Evolutionary conservation across 2,797 vertebrate genomes (phyloP), one percentile per base, ranked within the genome.

Genomic region (Sebastes melanostomus): DNA sequence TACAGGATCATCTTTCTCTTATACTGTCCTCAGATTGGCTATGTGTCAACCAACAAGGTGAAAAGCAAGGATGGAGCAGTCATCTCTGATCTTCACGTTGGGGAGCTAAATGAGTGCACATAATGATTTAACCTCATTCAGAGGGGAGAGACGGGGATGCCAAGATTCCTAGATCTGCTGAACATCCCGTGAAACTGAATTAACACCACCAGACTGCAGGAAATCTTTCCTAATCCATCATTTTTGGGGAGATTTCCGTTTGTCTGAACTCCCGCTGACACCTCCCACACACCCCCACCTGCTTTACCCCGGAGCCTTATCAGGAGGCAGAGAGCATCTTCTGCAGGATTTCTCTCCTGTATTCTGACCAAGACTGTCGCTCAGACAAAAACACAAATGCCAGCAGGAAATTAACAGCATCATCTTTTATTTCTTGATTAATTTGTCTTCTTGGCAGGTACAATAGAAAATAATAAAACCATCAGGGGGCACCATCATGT

Each of bases 371-470:
- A 27, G 75, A 67, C 69, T 71, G 73, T 65, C 20, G 8, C 71
- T 81, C 50, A 83, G 63, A 91, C 74, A 89, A 83, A 91, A 32
- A 83, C 79, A 88, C 78, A 87, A 86, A 90, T 63, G 69, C 50
- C 78, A 84, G 73, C 67, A 82, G 88, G 84, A 92, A 93, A 93
- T 91, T 60, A 92, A 92, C 81, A 81, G 72, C 68, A 76, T 89
- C 68, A 46, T 88, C 72, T 87, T 87, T 91, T 91, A 92, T 92
- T 92, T 73, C 82, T 76, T 81, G 78, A 90, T 89, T 86, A 82
- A 89, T 89, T 91, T 86, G 77, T 90, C 83, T 87, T 92, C 82
- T 89, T 90, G 85, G 83, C 88, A 89, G 86, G 74, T 89, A 90
- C 83, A 93, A 88, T 69, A 86, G 66, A 91, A 86, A 90, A 88